Percentiles rank a stretch among this genome's conserved stretches.
phyloP scores from a whole-genome alignment of 2,113 vertebrate species.

The Tapirus terrestris region DNA sequence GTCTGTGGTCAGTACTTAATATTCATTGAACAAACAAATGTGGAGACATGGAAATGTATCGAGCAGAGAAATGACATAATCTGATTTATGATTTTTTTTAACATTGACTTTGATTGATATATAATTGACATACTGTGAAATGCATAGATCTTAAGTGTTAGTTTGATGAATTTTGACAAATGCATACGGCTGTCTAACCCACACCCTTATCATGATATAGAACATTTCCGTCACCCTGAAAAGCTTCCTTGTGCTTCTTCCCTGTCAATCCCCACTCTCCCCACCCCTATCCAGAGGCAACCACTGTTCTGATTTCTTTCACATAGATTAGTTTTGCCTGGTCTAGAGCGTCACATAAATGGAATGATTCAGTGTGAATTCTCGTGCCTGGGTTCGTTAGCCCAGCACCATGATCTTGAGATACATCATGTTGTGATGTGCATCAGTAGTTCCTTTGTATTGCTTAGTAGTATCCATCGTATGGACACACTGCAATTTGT shows the following conservation, averaged over 20 bases:
- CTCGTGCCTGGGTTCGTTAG: background rate
- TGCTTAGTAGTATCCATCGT: background rate
- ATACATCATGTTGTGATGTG: background rate
- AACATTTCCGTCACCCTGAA: background rate
- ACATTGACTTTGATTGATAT: background rate
- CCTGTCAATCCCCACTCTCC: background rate
- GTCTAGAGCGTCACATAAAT: background rate
- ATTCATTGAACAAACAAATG: background rate
- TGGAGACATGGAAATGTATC: background rate
- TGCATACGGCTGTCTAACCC: background rate
- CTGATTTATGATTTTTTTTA: background rate
- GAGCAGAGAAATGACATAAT: background rate
- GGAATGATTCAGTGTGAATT: background rate
- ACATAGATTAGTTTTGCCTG: background rate
- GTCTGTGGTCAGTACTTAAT: background rate
- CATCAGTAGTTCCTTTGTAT: background rate
- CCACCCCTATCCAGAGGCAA: background rate
- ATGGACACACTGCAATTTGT: background rate
- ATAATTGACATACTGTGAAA: background rate
- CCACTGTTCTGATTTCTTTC: background rate
- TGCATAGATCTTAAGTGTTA: background rate
- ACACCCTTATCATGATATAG: rapidly evolving
- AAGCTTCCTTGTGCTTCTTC: background rate
- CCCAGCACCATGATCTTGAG: background rate
- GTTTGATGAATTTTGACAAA: background rate